phyloP scores from a whole-genome alignment of 2,113 vertebrate genomes.

The Neolamprologus falcicula region DNA sequence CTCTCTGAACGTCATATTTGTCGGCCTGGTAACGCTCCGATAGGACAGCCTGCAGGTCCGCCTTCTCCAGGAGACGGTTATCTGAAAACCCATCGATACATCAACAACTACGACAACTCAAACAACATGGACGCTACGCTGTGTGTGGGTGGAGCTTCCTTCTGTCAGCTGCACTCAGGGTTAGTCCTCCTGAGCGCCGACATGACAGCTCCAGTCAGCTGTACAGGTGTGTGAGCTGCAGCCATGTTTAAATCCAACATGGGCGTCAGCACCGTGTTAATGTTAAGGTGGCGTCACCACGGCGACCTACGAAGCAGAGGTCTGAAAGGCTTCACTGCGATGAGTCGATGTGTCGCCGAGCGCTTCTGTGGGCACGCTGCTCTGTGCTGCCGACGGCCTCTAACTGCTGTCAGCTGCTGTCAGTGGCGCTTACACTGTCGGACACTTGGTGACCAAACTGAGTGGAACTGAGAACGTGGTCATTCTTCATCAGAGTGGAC shows the following conservation, averaged over 20 bases:
- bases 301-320: accelerated
- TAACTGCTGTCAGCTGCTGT: background rate
- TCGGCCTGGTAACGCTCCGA: slow-evolving; percentile 89
- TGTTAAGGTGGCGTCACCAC: accelerated
- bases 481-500: background rate
- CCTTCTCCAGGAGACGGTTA: slow-evolving; percentile 90
- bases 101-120: background rate
- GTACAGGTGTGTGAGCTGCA: background rate
- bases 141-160: background rate
- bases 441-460: background rate
- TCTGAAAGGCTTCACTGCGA: background rate
- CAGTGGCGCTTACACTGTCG: accelerated
- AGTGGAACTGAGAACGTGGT: background rate
- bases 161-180: background rate
- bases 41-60: slow-evolving; percentile 87
- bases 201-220: background rate
- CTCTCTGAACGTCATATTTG: slow-evolving; percentile 85
- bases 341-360: background rate
- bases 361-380: background rate
- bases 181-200: background rate
- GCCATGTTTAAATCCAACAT: background rate
- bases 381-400: background rate
- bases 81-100: slow-evolving; percentile 64
- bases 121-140: background rate
- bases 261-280: background rate